Evolutionary conservation across 2,888 invertebrate genomes (phyloP), one percentile per base, ranked within the genome.

Genomic region (Platycnemis pennipes): DNA sequence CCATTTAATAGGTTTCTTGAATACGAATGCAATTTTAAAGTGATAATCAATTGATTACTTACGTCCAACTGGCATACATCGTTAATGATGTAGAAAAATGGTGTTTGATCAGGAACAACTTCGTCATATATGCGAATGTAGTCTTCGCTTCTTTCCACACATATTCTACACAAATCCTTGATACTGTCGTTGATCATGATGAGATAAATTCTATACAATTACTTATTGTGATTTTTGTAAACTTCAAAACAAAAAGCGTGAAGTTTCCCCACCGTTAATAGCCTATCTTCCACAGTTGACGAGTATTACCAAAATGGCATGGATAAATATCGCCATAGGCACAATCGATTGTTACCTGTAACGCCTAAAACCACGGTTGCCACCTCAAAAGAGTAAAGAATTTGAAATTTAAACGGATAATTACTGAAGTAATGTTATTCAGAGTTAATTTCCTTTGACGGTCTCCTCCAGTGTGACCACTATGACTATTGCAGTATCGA

Each of bases 11-110:
- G 3, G 26, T 19, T 22, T 7, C 16, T 26, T 63, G 1, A 63
- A 13, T 22, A 8, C 19, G 22, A 2, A 13, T 26, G 26, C 2
- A 22, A 2, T n/a, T 16, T 3, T 63, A 22, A 7, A 63, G 19
- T 2, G 7, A 22, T 16, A 63, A 63, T 26, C 7, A 49, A 49
- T 16, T 49, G 63, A 16, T 11, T 77, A 77, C 77, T 77, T n/a
- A 77, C 77, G 37, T 77, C 77, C 11, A 77, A 26, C 77, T 77
- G 77, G 13, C 77, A 77, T 37, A 77, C 77, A 77, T 77, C 77
- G 16, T 77, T 77, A 13, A 77, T 77, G 22, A 77, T 37, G 77
- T 77, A 37, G 77, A 37, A 77, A 31, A 77, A 77, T 16, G 77
- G 77, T 37, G 77, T 77, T 31, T 77, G 31, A 77, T 77, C 77